Evolutionary conservation across 2,113 vertebrate species (phyloP), one percentile per base, ranked within the genome.

Genomic region (Esox niger): DNA sequence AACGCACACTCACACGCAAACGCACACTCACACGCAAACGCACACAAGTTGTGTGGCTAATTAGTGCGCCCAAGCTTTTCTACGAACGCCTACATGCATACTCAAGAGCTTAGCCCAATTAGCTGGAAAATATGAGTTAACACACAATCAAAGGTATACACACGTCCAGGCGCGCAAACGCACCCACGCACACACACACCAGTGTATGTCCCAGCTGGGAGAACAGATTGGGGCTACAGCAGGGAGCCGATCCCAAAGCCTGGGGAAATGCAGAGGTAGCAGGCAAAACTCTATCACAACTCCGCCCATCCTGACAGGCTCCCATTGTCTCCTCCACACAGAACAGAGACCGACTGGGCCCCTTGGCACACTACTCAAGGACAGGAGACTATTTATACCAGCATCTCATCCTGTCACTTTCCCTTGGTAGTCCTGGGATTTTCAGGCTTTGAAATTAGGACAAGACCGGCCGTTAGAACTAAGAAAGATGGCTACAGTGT

Each of bases 141-240:
- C n/a, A n/a, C n/a, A n/a, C n/a, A n/a, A n/a, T n/a, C n/a, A n/a
- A n/a, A n/a, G n/a, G n/a, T n/a, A 65, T 55, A 55, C 35, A 66
- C 46, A 77, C 61, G 77, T 68, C 32, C 38, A 73, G 47, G n/a
- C 62, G 68, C 54, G 75, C 68, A 72, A 62, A 73, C 38, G 27
- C 60, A 43, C 30, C 75, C 69, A 74, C 30, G 82, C 6, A 77
- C n/a, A 67, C 38, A 29, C 27, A 21, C 59, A 33, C 43, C 33
- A 6, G 69, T 47, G 64, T 76, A 4, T 33, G 73, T 75, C 81
- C 85, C 79, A 85, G 82, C 82, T 88, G 87, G 81, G 84, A 75
- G 75, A 85, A 78, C 90, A 89, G 88, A 86, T n/a, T 81, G 84
- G 81, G 68, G 68, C 63, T 77, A 71, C 79, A 81, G 78, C 74